phyloP scores from a whole-genome alignment of 2,888 invertebrate genomes.

The Cryptocephalus primarius region DNA sequence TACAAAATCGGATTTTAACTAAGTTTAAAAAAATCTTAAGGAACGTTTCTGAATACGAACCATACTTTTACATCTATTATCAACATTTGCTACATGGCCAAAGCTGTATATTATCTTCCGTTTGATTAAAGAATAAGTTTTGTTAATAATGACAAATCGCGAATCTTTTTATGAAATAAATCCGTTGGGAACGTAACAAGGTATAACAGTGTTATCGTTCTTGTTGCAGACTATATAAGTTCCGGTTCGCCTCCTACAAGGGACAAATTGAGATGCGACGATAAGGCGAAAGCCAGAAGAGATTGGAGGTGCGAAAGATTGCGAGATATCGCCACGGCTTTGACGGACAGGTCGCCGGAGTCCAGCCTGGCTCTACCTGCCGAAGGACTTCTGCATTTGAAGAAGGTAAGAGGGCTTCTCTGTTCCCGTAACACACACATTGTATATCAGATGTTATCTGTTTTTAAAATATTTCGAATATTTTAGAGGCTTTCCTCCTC shows the following conservation, averaged over 20 bases:
- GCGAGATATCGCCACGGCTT: conserved; percentile 72
- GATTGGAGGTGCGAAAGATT: conserved; percentile 59
- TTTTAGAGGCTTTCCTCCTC: too few species aligned
- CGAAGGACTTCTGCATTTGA: conserved; percentile 70
- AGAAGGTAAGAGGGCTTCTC: conserved; percentile 50
- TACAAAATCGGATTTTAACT: too few species aligned
- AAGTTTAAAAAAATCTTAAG: too few species aligned
- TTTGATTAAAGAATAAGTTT: too few species aligned
- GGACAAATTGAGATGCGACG: conserved; percentile 66
- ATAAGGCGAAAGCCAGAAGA: conserved; percentile 52
- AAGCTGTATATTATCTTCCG: too few species aligned
- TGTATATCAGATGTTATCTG: too few species aligned
- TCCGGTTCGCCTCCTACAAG: conserved; percentile 71
- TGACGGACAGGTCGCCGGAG: conserved; percentile 55
- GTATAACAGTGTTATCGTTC: conserved; percentile 1
- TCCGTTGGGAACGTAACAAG: not conserved
- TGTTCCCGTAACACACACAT: too few species aligned
- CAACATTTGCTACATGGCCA: too few species aligned
- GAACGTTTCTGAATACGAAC: too few species aligned
- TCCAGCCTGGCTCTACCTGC: conserved; percentile 55
- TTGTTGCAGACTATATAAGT: conserved; percentile 38
- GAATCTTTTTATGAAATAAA: not conserved
- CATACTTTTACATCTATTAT: too few species aligned
- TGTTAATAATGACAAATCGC: not conserved
- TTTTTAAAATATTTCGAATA: too few species aligned